These are phyloP conservation scores for Iselma pallidipennis DNA, from an alignment of 2,888 invertebrate genomes.

Conservation along the genomic window DNA sequence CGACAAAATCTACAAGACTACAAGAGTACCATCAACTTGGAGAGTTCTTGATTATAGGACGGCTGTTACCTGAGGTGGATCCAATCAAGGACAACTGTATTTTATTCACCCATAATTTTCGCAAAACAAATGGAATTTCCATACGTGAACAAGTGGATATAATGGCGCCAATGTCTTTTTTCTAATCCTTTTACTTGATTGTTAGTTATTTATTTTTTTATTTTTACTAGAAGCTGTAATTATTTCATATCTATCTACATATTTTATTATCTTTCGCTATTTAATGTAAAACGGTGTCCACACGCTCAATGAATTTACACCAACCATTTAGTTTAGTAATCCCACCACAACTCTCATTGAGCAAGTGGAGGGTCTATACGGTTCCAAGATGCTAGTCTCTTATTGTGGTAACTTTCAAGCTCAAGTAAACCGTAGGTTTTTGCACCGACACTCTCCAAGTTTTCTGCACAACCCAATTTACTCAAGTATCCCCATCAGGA, in stretches of 20 bases:
- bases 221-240: neutral
- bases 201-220: neutral
- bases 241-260: neutral
- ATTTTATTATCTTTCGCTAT: neutral
- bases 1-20: neutral
- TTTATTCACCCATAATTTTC: neutral
- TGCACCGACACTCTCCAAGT: too few species aligned
- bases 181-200: neutral
- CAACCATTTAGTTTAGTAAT: too few species aligned
- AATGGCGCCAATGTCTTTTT: neutral
- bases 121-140: neutral
- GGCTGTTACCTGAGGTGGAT: neutral
- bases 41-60: neutral
- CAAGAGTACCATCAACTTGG: neutral
- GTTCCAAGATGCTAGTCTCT: too few species aligned
- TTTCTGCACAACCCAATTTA: too few species aligned
- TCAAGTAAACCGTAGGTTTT: too few species aligned
- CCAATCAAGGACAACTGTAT: neutral
- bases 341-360: too few species aligned
- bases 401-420: too few species aligned
- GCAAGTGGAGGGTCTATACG: too few species aligned
- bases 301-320: too few species aligned
- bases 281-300: neutral
- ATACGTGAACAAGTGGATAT: neutral
- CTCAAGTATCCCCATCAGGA: too few species aligned